Conservation (phyloP, 2,797 vertebrate species). For the Ataeniobius toweri region DNA sequence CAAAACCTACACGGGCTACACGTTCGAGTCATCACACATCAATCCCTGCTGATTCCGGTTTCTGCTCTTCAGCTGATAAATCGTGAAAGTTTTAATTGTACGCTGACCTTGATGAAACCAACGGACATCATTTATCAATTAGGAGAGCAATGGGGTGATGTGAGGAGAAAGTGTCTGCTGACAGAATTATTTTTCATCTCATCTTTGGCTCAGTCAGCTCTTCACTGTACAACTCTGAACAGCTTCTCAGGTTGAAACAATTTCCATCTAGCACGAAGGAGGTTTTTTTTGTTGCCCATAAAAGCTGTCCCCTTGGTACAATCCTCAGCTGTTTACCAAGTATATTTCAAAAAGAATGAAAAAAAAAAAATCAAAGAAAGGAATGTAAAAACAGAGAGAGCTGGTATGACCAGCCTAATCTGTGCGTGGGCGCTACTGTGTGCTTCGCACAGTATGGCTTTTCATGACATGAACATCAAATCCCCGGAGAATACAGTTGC, state of each 20-base stretch:
- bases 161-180: slow-evolving; percentile 44
- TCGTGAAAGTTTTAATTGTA: slow-evolving; percentile 75
- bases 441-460: slow-evolving; percentile 58
- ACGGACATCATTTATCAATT: slow-evolving; percentile 73
- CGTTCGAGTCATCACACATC: slow-evolving; percentile 40
- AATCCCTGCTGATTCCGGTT: slow-evolving; percentile 57
- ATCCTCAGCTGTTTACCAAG: slow-evolving; percentile 68
- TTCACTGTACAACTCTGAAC: slow-evolving; percentile 26
- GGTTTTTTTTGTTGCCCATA: slow-evolving; percentile 34
- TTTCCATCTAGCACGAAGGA: slow-evolving; percentile 36
- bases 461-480: slow-evolving; percentile 74
- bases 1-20: slow-evolving; percentile 31
- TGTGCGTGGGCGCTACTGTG: slow-evolving; percentile 66
- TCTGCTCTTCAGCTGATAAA: slow-evolving; percentile 63
- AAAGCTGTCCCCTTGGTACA: slow-evolving; percentile 42
- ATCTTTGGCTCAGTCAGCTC: slow-evolving; percentile 53
- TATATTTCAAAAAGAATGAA: slow-evolving; percentile 49
- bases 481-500: slow-evolving; percentile 72
- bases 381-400: slow-evolving; percentile 54
- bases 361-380: slow-evolving; percentile 24
- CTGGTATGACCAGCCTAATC: slow-evolving; percentile 71
- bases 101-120: slow-evolving; percentile 73
- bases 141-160: slow-evolving; percentile 67
- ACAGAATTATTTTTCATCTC: slow-evolving; percentile 69
- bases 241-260: slow-evolving; percentile 38